These are phyloP conservation scores for Grus americana DNA, from an alignment of 2,113 vertebrate species.

Conservation along the genomic window DNA sequence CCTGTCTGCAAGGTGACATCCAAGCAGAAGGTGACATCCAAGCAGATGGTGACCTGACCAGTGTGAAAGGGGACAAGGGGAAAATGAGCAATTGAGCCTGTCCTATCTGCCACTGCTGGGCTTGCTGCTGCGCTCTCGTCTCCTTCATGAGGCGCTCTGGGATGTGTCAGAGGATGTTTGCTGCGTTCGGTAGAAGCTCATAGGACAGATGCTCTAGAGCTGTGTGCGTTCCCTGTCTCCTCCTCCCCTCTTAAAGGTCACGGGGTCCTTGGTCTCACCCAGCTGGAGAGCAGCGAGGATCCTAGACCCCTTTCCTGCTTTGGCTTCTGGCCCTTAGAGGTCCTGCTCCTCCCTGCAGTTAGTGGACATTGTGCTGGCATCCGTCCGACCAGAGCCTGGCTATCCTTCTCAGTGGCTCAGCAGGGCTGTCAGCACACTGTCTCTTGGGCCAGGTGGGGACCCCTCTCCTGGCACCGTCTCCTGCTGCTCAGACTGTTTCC, in stretches of 20 bases:
- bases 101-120: neutral
- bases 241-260: neutral
- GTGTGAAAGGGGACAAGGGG: neutral
- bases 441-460: neutral
- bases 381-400: fast-evolving
- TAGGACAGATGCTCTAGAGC: neutral
- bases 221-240: neutral
- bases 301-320: neutral
- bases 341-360: neutral
- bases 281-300: neutral
- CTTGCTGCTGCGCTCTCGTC: fast-evolving
- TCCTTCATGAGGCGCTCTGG: neutral
- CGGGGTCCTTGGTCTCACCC: neutral
- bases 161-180: neutral
- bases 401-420: neutral
- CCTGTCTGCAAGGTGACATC: neutral
- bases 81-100: neutral
- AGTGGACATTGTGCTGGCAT: neutral
- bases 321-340: fast-evolving
- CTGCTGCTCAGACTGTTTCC: neutral
- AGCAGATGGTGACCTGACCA: neutral
- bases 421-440: neutral
- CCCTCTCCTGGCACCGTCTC: neutral
- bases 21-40: no score
- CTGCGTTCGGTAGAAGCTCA: neutral